A percentile compares a stretch with the other conserved stretches of the same genome.
These are phyloP conservation scores for Lordiphosa collinella DNA, from an alignment of 1,140 invertebrate genomes.

Conservation along the genomic window DNA sequence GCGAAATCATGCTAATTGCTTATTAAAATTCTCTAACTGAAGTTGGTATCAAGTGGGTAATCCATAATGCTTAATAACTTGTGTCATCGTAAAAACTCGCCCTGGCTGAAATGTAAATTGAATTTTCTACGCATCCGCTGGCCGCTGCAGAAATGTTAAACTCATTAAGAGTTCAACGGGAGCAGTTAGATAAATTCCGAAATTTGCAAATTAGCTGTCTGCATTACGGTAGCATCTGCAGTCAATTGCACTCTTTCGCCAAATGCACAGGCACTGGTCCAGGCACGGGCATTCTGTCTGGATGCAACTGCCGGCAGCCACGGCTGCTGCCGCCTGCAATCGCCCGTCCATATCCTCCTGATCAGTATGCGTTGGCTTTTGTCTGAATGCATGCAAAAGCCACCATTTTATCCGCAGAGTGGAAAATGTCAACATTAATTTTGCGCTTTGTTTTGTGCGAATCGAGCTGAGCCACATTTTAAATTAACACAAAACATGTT, in stretches of 20 bases:
- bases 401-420: conserved; percentile 65
- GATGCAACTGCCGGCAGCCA: conserved; percentile 18
- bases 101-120: conserved; percentile 12
- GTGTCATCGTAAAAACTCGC: conserved; percentile 13
- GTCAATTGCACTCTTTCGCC: conserved; percentile 54
- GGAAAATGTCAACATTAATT: conserved; percentile 79
- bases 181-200: conserved; percentile 58
- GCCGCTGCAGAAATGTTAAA: not conserved
- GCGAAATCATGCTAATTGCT: too few relatives aligned
- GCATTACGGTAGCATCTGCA: conserved; percentile 70
- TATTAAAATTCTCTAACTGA: not conserved
- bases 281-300: conserved; percentile 14
- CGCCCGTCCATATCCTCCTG: conserved; percentile 9
- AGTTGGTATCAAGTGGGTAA: not conserved
- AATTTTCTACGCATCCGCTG: not conserved
- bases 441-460: conserved; percentile 62
- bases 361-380: conserved; percentile 21
- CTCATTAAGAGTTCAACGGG: conserved; percentile 22
- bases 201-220: conserved; percentile 68
- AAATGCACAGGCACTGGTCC: conserved; percentile 28
- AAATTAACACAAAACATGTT: conserved; percentile 79
- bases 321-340: conserved; percentile 11
- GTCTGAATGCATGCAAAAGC: conserved; percentile 16
- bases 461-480: conserved; percentile 67
- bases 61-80: conserved; percentile 3